Evolutionary conservation across 2,888 invertebrate genomes (phyloP).

Genomic region (Eupithecia vulgata): DNA sequence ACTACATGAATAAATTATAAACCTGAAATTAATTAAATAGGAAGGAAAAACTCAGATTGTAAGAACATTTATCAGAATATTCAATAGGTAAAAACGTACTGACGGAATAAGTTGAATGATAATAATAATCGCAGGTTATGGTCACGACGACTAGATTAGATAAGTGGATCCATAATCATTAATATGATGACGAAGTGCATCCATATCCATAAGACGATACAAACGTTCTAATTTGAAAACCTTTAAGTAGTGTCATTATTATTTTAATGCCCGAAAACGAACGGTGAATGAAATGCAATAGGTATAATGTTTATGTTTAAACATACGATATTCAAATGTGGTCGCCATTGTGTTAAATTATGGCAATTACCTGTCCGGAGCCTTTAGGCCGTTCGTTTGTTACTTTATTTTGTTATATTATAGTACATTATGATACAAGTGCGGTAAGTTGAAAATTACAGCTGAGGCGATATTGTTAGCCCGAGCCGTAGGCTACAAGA

Average conservation of each 20-base stretch:
- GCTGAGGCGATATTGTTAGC: no score
- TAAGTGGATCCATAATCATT: background rate
- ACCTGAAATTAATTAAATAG: background rate
- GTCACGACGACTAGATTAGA: background rate
- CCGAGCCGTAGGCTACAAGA: no score
- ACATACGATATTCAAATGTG: conserved; percentile 32
- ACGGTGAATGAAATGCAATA: conserved; percentile 17
- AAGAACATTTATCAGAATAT: background rate
- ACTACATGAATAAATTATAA: background rate
- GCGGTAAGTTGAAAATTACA: no score
- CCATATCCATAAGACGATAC: no score
- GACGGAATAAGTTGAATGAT: background rate
- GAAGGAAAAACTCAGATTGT: background rate
- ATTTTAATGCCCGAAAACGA: conserved; percentile 5
- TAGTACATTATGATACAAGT: no score
- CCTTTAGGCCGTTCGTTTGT: conserved; percentile 22
- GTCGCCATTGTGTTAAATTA: conserved; percentile 36
- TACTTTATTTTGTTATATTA: conserved; percentile 22
- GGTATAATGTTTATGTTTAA: conserved; percentile 13
- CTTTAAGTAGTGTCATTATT: conserved; percentile 13
- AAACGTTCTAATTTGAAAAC: conserved; percentile 17
- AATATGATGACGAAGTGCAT: conserved; percentile 14
- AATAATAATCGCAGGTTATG: background rate
- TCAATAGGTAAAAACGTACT: background rate
- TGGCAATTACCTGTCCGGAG: conserved; percentile 35